These are phyloP conservation scores for Trichoplusia ni DNA, from an alignment of 1,140 invertebrate genomes.

Conservation along the genomic window DNA sequence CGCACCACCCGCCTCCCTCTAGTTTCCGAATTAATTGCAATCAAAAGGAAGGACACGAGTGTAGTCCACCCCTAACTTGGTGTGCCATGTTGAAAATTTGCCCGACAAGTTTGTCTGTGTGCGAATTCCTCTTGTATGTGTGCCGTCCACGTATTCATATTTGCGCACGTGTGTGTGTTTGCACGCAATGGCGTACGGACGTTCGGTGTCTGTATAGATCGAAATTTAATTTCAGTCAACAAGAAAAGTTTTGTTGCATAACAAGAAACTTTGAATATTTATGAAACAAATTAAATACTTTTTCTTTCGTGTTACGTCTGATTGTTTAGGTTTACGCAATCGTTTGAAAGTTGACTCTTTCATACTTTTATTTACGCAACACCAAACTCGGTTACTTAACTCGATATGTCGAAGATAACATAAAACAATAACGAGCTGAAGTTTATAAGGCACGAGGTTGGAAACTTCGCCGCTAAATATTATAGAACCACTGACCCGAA, in stretches of 20 bases:
- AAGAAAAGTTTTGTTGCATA: slow-evolving; percentile 4
- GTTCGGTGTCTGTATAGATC: slow-evolving; percentile 12
- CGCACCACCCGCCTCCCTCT: slow-evolving; percentile 38
- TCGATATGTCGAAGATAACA: no score
- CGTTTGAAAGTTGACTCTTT: no score
- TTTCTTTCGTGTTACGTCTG: no score
- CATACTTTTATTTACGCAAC: no score
- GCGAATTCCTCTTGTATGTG: slow-evolving; percentile 34
- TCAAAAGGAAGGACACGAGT: slow-evolving; percentile 80
- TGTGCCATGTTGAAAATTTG: slow-evolving; percentile 71
- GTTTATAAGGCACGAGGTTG: no score
- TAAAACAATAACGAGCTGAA: no score
- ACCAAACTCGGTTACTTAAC: no score
- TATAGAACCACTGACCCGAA: background rate
- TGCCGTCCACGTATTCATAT: slow-evolving; percentile 30
- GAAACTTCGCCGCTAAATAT: background rate
- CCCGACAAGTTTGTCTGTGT: slow-evolving; percentile 44
- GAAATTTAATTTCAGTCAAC: slow-evolving; percentile 1
- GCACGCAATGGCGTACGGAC: slow-evolving; percentile 47
- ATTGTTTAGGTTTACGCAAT: no score
- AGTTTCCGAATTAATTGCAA: slow-evolving; percentile 81
- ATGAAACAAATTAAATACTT: no score
- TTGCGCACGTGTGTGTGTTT: slow-evolving; percentile 48
- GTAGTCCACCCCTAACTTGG: slow-evolving; percentile 75
- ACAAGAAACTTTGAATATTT: no score